Percentiles rank a stretch among this genome's conserved stretches.
Conservation (phyloP, 2,797 vertebrate species). For the Pygocentrus nattereri region DNA sequence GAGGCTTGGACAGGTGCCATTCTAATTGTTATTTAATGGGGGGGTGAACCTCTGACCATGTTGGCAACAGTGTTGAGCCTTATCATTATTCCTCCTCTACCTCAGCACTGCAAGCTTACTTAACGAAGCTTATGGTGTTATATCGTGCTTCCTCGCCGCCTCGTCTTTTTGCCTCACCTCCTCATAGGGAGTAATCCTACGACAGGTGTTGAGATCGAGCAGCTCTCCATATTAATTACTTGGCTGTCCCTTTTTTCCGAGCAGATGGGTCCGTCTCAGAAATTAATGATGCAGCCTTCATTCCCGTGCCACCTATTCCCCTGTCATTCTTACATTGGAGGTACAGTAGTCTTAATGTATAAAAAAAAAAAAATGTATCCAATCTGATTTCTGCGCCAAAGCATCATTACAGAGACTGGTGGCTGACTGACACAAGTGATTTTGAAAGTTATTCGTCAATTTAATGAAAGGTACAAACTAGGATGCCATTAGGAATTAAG, state of each 20-base stretch:
- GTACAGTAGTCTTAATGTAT: constrained; percentile 69
- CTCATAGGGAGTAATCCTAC: constrained; percentile 38
- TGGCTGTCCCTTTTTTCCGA: constrained; percentile 60
- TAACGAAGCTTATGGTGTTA: constrained; percentile 21
- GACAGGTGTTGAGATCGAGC: constrained; percentile 65
- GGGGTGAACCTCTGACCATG: constrained; percentile 31
- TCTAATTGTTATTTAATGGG: constrained; percentile 49
- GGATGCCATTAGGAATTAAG: constrained; percentile 50
- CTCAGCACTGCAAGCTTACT: constrained; percentile 27
- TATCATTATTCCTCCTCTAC: constrained; percentile 23
- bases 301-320: constrained; percentile 59
- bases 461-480: constrained; percentile 60
- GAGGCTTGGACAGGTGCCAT: constrained; percentile 5
- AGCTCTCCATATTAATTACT: constrained; percentile 72
- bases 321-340: constrained; percentile 66
- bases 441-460: constrained; percentile 63
- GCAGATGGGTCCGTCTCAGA: constrained; percentile 65
- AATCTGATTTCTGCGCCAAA: constrained; percentile 64
- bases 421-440: constrained; percentile 61
- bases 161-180: background rate
- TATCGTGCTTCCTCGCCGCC: constrained; percentile 16
- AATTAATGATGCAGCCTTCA: constrained; percentile 66
- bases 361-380: constrained; percentile 52
- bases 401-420: constrained; percentile 61
- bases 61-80: constrained; percentile 21